Base-by-base conservation (phyloP, 2,797 vertebrate species). In the Toxotes lorentzi region DNA sequence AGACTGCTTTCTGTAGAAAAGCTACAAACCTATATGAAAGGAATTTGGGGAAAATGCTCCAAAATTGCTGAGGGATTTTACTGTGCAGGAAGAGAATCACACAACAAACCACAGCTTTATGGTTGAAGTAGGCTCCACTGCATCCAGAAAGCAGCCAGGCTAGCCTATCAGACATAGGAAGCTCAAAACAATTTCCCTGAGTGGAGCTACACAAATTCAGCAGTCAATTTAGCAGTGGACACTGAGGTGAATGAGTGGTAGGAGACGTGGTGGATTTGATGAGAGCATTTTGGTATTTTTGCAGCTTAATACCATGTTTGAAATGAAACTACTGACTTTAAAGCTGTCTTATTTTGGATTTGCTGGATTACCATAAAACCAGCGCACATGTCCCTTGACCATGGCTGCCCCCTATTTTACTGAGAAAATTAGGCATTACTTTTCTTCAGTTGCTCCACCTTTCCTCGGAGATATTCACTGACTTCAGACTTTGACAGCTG, bases 291-390 rank as follows among this genome's bases (percentile, higher is more conserved):
- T 64, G 76, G 82, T 92, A 87, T 90, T 92, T 92, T 91, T 91
- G 86, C 82, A 91, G 79, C 76, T 90, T 91, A 93, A 93, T 93
- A 38, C 86, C 82, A 91, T 83, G 89, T 85, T 94, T 90, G 86
- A 85, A 85, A 83, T 85, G 70, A 82, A 91, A 92, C 60, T 89
- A 88, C 89, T 91, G 88, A 92, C 86, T 85, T 90, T 76, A 88
- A 84, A 70, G 73, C 61, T 0, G 38, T 75, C 88, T 83, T 83
- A 86, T 89, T 94, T 90, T 91, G 86, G 88, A 88, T 85, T 87
- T 78, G 77, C 68, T 70, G 87, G 69, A 91, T 84, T 75, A 84
- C 90, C 87, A 85, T 87, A 86, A 88, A 92, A 80, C 82, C 89
- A 89, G 82, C 32, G 73, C 80, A 87, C 82, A 88, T 86, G 81